Base-by-base conservation (phyloP, 2,888 invertebrate species). In the Bellardia pandia region DNA sequence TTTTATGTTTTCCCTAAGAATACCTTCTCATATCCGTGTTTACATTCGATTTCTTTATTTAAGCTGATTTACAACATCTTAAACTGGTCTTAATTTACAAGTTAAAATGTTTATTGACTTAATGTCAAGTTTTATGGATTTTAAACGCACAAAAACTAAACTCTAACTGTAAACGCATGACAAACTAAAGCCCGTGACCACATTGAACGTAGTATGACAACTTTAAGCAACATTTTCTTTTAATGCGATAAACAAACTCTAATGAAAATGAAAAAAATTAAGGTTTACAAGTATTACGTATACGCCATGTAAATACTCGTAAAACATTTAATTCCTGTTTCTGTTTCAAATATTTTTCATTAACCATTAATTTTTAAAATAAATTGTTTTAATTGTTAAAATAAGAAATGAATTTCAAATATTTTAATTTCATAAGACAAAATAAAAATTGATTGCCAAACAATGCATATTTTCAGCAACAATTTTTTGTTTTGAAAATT, bases 51-150 rank as follows among this genome's bases (percentile, higher is more conserved):
- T 75, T 60, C 23, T 71, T 53, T 14, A n/a, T n/a, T 30, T 66
- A 42, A 74, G 11, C 16, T 14, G 30, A 40, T 64, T 64, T 56
- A 40, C 71, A 74, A 56, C 45, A 30, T 16, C 14, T 48, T 2
- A 72, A 82, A 86, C 86, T 48, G 68, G 86, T 82, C 66, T 69
- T 53, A 40, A 71, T 83, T 58, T 48, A 40, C 13, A 3, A 13
- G 33, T 9, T 74, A 51, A 62, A 23, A 62, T 64, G 69, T 69
- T 74, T 72, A 66, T 56, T 33, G 53, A 53, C 48, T 85, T 78
- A 87, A 85, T 87, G 85, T 82, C 85, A 86, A 83, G 79, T 86
- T 83, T 86, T 76, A 66, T 72, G 66, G 37, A 51, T 33, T 72
- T n/a, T 62, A 51, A 33, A 53, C 33, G 30, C 23, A 78, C 13